Base-by-base conservation (phyloP, 2,797 vertebrate species). In the Pangasius larnaudii region DNA sequence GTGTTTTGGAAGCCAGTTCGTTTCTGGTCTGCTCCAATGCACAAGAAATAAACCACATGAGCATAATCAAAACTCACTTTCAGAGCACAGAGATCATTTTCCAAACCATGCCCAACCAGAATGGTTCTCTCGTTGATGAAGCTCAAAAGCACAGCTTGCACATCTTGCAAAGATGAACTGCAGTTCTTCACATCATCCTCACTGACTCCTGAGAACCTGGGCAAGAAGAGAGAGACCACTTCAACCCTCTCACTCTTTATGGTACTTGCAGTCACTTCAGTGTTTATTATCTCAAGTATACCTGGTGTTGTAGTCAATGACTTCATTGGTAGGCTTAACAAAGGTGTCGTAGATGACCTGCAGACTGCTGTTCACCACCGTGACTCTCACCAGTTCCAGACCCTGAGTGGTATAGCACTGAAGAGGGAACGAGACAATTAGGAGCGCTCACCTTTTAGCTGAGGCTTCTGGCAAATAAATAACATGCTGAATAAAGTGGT, bases 281-380 rank as follows among this genome's bases (percentile, higher is more conserved):
- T 3, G 33, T 46, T 3, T n/a, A 65, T 24, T 3, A 85, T 51
- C 33, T 3, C 30, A 39, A 39, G 19, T 53, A 88, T 95, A 97
- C 96, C 96, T 97, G 88, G 93, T 96, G 90, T 97, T 96, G 85
- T 93, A 97, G 93, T 98, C 97, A 86, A 97, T 93, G 79, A 97
- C 93, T 86, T 97, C 96, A 90, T 95, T 94, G 85, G 94, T 93
- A 53, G 97, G 96, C 90, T 93, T 96, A 91, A 98, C 96, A 91
- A 97, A 96, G 0, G 93, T 92, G 88, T 97, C 96, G 36, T 96
- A 97, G 92, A 97, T 79, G 24, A 97, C 94, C 88, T 96, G 94
- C 75, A 97, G 93, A 80, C 93, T 93, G 3, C 95, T 92, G 92
- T 95, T 95, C 51, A 97, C 94, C 91, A 97, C 93, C 0, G 97